Evolutionary conservation across 2,113 vertebrate species (phyloP), one percentile per base, ranked within the genome.

Genomic region (Python bivittatus): DNA sequence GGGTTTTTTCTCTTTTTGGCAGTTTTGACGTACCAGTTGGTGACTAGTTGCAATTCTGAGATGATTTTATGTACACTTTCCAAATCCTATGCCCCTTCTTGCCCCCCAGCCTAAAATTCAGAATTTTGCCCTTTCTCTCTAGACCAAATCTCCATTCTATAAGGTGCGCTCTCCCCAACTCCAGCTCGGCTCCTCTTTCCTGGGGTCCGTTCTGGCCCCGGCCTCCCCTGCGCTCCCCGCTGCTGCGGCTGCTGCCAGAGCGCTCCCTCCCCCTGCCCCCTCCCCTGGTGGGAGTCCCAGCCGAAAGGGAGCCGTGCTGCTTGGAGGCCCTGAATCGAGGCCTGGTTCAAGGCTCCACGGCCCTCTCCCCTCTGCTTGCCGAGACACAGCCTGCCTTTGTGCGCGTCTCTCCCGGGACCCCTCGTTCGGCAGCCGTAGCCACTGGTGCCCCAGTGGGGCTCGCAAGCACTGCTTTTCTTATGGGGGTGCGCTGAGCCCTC

Each of bases 381-480:
- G 10, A 95, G 94, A 96, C 84, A 95, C 89, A 96, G 88, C 92
- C 94, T n/a, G 92, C 87, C 96, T 97, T 97, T 96, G 95, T 96
- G 94, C n/a, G 0, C n/a, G 0, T 86, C 93, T 53, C 27, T 13
- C 44, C 88, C 48, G 90, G 94, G 95, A 93, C 86, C 90, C 91
- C 58, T 89, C 91, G 1, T 1, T 20, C 15, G 17, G 7, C 33
- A 79, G 22, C 6, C 13, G 53, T 12, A 29, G 84, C 12, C 12
- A 92, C 68, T 0, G 52, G 92, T 48, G 48, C 93, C 92, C 88
- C 91, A 88, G 92, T 92, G 90, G 68, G 93, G 96, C 92, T 96
- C 93, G 68, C 6, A 12, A 6, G 58, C 96, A 93, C 96, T 95
- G 96, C 94, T 95, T 97, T 97, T 95, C 94, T 94, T 93, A 92